Conservation (phyloP, 1,140 invertebrate species). For the Cephus cinctus region DNA sequence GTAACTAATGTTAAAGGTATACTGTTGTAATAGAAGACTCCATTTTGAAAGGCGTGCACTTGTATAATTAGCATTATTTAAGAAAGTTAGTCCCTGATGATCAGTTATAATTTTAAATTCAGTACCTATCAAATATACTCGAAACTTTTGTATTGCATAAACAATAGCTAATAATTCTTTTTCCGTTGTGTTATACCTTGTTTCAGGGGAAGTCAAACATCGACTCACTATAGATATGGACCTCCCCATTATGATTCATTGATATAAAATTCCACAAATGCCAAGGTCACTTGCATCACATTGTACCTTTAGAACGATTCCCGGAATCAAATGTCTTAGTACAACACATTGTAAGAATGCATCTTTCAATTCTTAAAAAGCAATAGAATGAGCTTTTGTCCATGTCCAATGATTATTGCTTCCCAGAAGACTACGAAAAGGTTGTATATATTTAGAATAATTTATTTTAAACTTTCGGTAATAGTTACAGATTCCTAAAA, state of each 20-base stretch:
- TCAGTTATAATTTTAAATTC: conserved; percentile 10
- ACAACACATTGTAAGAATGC: no score
- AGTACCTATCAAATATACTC: not conserved
- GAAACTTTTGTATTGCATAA: conserved; percentile 7
- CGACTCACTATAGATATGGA: not conserved
- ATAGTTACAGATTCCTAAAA: conserved; percentile 9
- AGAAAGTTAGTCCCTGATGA: conserved; percentile 6
- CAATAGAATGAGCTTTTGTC: not conserved
- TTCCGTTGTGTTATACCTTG: conserved; percentile 5
- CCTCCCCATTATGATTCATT: conserved; percentile 1
- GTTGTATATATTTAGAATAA: not conserved
- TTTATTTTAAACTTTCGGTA: conserved; percentile 4
- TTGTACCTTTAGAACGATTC: not conserved
- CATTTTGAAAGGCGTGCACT: conserved; percentile 1
- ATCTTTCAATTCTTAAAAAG: no score
- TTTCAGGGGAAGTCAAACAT: not conserved
- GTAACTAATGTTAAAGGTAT: conserved; percentile 1
- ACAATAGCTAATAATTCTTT: conserved; percentile 11
- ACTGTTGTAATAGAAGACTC: conserved; percentile 8
- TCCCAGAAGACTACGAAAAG: not conserved
- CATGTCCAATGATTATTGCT: not conserved
- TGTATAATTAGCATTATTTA: not conserved
- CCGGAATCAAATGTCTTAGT: no score
- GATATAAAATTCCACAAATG: conserved; percentile 1
- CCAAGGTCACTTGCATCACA: conserved; percentile 1